A percentile compares a stretch with the other conserved stretches of the same genome.
Evolutionary conservation across 2,888 invertebrate species (phyloP).

Genomic region (Entomobrya proxima): DNA sequence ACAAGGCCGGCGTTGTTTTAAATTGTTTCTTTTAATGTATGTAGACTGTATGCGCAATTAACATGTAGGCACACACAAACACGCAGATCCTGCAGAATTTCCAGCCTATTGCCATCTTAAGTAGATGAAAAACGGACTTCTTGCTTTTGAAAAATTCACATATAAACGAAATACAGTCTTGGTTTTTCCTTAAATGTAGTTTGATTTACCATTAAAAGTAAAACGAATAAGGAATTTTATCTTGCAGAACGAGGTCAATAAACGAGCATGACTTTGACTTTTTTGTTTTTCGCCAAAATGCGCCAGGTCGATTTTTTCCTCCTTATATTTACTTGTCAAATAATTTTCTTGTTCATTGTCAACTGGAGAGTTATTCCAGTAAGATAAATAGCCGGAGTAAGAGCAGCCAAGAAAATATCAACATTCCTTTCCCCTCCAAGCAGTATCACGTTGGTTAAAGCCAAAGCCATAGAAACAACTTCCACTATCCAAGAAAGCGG

Average conservation of each 20-base stretch:
- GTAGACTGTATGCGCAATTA: no score
- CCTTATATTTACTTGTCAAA: neutral
- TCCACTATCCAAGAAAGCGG: neutral
- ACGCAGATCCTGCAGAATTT: no score
- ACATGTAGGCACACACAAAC: no score
- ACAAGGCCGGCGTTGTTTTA: no score
- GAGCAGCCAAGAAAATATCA: neutral
- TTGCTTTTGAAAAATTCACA: no score
- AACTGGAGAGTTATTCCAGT: neutral
- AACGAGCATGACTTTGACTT: neutral
- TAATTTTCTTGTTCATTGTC: conserved; percentile 21
- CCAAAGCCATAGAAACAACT: neutral
- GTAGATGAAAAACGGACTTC: no score
- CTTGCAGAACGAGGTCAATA: neutral
- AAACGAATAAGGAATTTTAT: neutral
- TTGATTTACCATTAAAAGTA: neutral
- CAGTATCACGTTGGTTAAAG: neutral
- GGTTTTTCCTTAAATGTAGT: no score
- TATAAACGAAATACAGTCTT: no score
- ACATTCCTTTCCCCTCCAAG: neutral
- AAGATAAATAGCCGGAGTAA: neutral
- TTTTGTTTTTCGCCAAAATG: neutral
- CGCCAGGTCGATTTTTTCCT: neutral
- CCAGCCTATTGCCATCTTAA: no score
- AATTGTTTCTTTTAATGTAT: no score